Percentiles rank a stretch among this genome's conserved stretches.
phyloP scores from a whole-genome alignment of 2,888 invertebrate species.

The Phaonia tiefii region DNA sequence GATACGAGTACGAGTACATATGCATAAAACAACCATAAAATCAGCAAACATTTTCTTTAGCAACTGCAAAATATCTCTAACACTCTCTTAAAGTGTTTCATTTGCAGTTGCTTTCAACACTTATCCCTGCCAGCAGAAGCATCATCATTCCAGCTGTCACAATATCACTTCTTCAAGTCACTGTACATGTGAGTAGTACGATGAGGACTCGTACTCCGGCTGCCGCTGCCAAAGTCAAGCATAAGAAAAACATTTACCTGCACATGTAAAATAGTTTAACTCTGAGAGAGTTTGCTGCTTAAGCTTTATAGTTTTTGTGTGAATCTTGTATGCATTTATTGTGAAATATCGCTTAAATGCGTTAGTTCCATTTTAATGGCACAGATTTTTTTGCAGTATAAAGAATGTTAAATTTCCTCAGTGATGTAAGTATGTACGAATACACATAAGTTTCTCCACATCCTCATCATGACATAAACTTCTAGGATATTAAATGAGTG shows the following conservation, averaged over 20 bases:
- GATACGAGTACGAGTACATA: too few species aligned
- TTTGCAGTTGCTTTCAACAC: constrained; percentile 35
- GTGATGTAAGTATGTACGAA: not conserved
- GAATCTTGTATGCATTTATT: constrained; percentile 5
- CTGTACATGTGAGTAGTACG: too few species aligned
- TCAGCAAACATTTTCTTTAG: constrained; percentile 37
- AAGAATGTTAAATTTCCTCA: not conserved
- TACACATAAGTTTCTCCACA: too few species aligned
- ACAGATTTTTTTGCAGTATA: constrained; percentile 47
- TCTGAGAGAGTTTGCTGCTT: not conserved
- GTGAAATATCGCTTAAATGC: constrained; percentile 16
- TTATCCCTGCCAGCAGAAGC: not conserved
- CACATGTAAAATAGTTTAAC: constrained; percentile 28
- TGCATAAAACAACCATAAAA: constrained; percentile 65
- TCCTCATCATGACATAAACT: too few species aligned
- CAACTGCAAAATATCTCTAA: constrained; percentile 3
- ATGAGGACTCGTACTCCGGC: too few species aligned
- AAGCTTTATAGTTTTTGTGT: not conserved
- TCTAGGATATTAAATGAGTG: too few species aligned
- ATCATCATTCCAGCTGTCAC: not conserved
- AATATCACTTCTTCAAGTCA: not conserved
- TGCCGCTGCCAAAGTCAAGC: constrained; percentile 30
- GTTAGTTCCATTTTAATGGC: constrained; percentile 52
- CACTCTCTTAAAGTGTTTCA: constrained; percentile 43
- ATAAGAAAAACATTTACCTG: constrained; percentile 25